Conservation (phyloP, 2,113 vertebrate genomes). For the Bos javanicus region DNA sequence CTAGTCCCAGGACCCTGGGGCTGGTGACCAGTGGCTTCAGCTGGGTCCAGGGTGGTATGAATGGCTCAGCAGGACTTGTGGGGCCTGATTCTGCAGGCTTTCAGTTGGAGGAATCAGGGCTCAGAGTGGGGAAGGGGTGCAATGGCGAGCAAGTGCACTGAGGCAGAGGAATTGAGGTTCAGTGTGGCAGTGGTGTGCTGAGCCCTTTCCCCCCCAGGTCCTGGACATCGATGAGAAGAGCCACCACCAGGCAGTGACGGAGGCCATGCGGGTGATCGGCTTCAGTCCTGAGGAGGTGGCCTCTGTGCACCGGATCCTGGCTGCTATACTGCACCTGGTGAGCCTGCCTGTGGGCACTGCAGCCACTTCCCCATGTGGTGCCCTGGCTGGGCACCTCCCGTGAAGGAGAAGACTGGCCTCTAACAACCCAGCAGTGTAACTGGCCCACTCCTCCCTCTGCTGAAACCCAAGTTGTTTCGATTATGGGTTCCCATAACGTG, state of each 20-base stretch:
- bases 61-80: fast-evolving
- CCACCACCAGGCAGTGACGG: constrained; percentile 83
- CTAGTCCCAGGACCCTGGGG: background rate
- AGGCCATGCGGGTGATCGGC: constrained; percentile 88
- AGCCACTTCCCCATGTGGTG: no score
- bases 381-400: background rate
- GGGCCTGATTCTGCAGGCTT: no score
- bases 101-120: background rate
- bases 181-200: background rate
- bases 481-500: background rate
- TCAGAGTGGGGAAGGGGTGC: fast-evolving
- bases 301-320: constrained; percentile 86
- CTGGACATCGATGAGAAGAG: constrained; percentile 77
- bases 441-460: no score
- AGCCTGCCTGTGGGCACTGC: background rate
- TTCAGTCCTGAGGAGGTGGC: constrained; percentile 85
- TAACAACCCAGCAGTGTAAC: background rate
- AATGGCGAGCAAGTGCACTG: fast-evolving
- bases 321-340: constrained; percentile 90
- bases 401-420: background rate
- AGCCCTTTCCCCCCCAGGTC: constrained; percentile 33
- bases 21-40: background rate
- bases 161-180: no score
- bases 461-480: background rate
- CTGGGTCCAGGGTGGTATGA: background rate